Evolutionary conservation across 2,797 vertebrate species (phyloP).

Genomic region (Poeciliopsis presidionis): DNA sequence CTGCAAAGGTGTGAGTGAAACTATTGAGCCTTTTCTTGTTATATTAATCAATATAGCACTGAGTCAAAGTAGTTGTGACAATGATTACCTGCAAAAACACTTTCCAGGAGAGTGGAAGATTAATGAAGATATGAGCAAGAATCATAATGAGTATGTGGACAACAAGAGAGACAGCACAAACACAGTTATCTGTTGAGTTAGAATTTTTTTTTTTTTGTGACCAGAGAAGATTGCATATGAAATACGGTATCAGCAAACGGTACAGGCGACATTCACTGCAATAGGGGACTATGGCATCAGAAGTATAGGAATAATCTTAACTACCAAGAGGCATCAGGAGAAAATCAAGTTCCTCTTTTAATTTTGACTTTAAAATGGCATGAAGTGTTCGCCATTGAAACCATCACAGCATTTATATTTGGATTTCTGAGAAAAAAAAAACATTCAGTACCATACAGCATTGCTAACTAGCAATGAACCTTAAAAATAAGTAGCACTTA

Average conservation of each 20-base stretch:
- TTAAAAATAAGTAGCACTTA: not conserved
- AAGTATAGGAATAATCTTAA: not conserved
- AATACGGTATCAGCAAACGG: not conserved
- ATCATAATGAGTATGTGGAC: not conserved
- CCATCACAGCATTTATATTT: not conserved
- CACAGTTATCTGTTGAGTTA: not conserved
- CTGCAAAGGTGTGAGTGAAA: not conserved
- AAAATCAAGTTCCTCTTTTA: not conserved
- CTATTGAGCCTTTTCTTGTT: not conserved
- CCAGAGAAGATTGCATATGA: not conserved
- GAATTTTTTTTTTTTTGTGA: not conserved
- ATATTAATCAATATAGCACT: not conserved
- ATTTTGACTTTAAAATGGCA: not conserved
- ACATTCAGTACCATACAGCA: not conserved
- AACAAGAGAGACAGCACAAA: not conserved
- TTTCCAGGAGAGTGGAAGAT: not conserved
- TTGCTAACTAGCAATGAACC: not conserved
- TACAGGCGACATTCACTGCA: not conserved
- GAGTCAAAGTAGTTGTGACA: not conserved
- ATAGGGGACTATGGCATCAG: not conserved
- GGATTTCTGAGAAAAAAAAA: not conserved
- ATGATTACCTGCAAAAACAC: not conserved
- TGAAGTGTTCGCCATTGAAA: not conserved
- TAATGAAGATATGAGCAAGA: not conserved
- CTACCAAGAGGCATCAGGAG: not conserved